phyloP scores from a whole-genome alignment of 2,888 invertebrate species.

The Amaurobius ferox region DNA sequence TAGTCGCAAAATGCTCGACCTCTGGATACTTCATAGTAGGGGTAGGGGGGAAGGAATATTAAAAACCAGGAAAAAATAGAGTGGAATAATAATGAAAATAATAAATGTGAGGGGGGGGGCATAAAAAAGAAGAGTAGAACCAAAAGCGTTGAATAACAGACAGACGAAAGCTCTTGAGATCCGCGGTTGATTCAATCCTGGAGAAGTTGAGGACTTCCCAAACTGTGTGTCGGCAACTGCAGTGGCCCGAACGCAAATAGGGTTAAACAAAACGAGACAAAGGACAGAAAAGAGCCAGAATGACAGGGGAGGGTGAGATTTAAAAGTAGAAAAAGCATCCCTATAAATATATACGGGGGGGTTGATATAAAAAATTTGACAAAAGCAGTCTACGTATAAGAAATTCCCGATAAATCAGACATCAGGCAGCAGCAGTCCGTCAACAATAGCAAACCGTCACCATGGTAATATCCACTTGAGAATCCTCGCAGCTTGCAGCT shows the following conservation, averaged over 20 bases:
- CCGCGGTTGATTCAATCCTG: conserved; percentile 54
- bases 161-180: conserved; percentile 66
- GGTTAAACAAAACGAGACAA: conserved; percentile 71
- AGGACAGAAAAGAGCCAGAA: conserved; percentile 63
- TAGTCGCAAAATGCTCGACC: conserved; percentile 45
- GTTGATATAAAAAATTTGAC: conserved; percentile 19
- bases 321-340: conserved; percentile 67
- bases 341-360: conserved; percentile 27
- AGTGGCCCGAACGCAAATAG: conserved; percentile 62
- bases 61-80: conserved; percentile 25
- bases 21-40: conserved; percentile 30
- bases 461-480: conserved; percentile 72
- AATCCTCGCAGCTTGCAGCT: conserved; percentile 67
- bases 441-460: conserved; percentile 71
- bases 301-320: conserved; percentile 70
- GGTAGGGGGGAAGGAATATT: conserved; percentile 29
- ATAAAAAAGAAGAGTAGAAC: conserved; percentile 29
- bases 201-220: conserved; percentile 57
- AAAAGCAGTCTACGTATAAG: conserved; percentile 67
- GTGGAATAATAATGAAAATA: conserved; percentile 10
- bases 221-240: conserved; percentile 41
- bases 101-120: neutral
- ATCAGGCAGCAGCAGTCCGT: conserved; percentile 65
- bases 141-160: conserved; percentile 67
- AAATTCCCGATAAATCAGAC: conserved; percentile 70